phyloP scores from a whole-genome alignment of 2,888 invertebrate genomes.

The Hetaerina titia region DNA sequence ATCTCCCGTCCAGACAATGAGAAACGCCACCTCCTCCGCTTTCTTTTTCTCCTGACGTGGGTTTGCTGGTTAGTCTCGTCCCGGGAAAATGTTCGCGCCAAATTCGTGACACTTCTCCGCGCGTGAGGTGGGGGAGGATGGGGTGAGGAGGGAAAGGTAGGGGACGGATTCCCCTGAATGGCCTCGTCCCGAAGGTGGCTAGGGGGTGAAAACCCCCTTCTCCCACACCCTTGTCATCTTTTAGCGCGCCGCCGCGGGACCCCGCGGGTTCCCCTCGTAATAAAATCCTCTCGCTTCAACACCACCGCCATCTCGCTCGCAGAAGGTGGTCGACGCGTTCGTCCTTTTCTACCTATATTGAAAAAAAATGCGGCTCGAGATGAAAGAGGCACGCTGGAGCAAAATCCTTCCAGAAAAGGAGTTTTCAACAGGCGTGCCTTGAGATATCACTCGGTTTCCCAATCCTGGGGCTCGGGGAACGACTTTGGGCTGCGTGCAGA shows the following conservation, averaged over 20 bases:
- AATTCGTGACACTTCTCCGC: constrained; percentile 11
- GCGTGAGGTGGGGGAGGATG: background rate
- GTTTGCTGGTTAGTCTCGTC: background rate
- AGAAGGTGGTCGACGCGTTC: background rate
- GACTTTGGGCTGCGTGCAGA: background rate
- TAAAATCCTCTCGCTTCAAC: background rate
- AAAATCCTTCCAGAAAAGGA: background rate
- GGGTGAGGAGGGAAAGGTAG: background rate
- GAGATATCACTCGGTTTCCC: constrained; percentile 2
- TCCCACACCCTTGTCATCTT: background rate
- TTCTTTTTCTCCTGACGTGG: background rate
- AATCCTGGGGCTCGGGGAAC: background rate
- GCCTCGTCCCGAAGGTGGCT: background rate
- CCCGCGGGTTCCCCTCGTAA: background rate
- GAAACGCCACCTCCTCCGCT: background rate
- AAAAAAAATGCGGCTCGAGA: background rate
- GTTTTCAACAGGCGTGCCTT: background rate
- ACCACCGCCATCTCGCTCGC: background rate
- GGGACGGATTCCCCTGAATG: background rate
- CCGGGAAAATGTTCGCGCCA: background rate
- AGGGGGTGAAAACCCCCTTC: background rate
- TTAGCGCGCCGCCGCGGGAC: background rate
- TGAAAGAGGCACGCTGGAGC: background rate
- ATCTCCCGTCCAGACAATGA: background rate
- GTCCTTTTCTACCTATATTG: background rate